Evolutionary conservation across 2,113 vertebrate genomes (phyloP).

Genomic region (Atherinomorus stipes): DNA sequence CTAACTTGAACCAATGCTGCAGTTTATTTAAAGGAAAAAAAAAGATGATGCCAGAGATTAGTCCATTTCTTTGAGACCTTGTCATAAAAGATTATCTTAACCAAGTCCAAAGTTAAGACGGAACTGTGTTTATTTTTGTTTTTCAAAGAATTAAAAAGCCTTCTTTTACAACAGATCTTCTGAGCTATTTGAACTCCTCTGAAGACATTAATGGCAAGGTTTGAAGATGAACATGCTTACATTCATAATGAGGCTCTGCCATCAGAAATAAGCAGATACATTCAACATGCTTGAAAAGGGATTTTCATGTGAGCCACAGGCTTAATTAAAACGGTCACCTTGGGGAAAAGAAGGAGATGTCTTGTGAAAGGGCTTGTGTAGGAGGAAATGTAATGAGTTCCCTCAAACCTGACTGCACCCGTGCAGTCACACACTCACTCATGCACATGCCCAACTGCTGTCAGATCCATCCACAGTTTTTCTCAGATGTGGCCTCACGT

Average conservation of each 20-base stretch:
- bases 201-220: slow-evolving; percentile 30
- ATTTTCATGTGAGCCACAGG: slow-evolving; percentile 25
- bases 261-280: slow-evolving; percentile 55
- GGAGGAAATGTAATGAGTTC: slow-evolving; percentile 41
- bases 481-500: slow-evolving; percentile 3
- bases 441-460: slow-evolving; percentile 9
- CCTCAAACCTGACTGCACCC: not conserved
- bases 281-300: slow-evolving; percentile 52
- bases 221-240: slow-evolving; percentile 51
- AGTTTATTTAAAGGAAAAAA: slow-evolving; percentile 8
- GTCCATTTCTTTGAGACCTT: not conserved
- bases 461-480: slow-evolving; percentile 10
- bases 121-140: not conserved
- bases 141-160: slow-evolving; percentile 12
- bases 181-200: slow-evolving; percentile 34
- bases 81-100: slow-evolving; percentile 9
- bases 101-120: slow-evolving; percentile 8
- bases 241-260: slow-evolving; percentile 53
- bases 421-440: slow-evolving; percentile 2
- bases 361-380: slow-evolving; percentile 36
- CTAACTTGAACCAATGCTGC: not conserved
- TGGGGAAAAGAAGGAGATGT: slow-evolving; percentile 28
- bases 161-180: slow-evolving; percentile 11
- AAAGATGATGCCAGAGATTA: slow-evolving; percentile 2
- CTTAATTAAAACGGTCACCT: slow-evolving; percentile 60